Evolutionary conservation across 2,888 invertebrate species (phyloP).

Genomic region (Drosophila paramelanica): DNA sequence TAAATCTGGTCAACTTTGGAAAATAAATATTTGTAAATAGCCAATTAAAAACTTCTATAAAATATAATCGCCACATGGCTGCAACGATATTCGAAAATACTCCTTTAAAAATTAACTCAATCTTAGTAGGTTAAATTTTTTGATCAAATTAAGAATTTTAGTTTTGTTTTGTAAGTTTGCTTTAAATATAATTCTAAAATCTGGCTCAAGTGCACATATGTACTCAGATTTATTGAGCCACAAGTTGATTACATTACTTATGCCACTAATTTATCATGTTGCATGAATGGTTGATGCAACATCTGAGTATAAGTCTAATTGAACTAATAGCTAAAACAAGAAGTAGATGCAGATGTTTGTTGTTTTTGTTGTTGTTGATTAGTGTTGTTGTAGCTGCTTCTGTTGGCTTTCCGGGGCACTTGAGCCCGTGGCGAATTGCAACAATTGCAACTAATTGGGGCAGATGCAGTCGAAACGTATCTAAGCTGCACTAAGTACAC

Average conservation of each 20-base stretch:
- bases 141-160: too few relatives aligned
- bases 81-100: too few relatives aligned
- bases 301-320: slow-evolving; percentile 34
- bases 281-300: slow-evolving; percentile 30
- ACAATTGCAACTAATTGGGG: slow-evolving; percentile 75
- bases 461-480: slow-evolving; percentile 33
- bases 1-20: too few relatives aligned
- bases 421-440: slow-evolving; percentile 55
- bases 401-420: slow-evolving; percentile 34
- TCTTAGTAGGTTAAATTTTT: too few relatives aligned
- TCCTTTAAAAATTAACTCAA: too few relatives aligned
- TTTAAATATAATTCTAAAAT: neutral
- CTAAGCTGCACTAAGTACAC: slow-evolving; percentile 70
- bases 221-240: neutral
- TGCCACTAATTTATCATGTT: slow-evolving; percentile 32
- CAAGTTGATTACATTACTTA: slow-evolving; percentile 8
- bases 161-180: neutral
- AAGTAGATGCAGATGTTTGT: slow-evolving; percentile 20
- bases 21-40: too few relatives aligned
- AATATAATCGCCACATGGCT: too few relatives aligned
- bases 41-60: too few relatives aligned
- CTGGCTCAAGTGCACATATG: neutral
- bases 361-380: slow-evolving; percentile 1
- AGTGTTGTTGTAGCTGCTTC: slow-evolving; percentile 3
- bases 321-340: slow-evolving; percentile 31